A percentile compares a stretch with the other conserved stretches of the same genome.
These are phyloP conservation scores for Folsomia manolachei DNA, from an alignment of 2,888 invertebrate genomes.

Conservation along the genomic window DNA sequence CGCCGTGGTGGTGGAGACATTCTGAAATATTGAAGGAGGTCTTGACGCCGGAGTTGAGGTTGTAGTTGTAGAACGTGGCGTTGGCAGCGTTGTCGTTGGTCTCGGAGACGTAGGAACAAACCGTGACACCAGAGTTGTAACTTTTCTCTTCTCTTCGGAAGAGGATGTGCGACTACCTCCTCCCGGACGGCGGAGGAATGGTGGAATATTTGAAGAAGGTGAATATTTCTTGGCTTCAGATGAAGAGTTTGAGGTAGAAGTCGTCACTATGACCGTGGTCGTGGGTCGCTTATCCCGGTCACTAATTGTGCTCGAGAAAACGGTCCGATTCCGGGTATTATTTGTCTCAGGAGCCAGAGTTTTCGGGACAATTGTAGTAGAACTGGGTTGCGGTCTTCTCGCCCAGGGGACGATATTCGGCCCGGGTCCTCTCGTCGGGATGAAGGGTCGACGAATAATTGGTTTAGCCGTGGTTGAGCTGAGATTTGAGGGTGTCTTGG, in stretches of 20 bases:
- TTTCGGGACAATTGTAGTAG: not conserved
- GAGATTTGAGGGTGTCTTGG: not conserved
- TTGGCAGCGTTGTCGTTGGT: not conserved
- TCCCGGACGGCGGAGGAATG: not conserved
- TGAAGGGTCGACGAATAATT: conserved; percentile 42
- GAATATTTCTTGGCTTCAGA: not conserved
- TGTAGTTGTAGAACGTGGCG: not conserved
- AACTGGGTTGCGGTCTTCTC: conserved; percentile 24
- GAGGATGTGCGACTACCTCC: not conserved
- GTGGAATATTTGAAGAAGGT: not conserved
- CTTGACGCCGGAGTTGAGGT: not conserved
- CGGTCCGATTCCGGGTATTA: too few species aligned
- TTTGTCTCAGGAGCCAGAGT: not conserved
- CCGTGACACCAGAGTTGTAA: not conserved
- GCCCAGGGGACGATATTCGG: conserved; percentile 43
- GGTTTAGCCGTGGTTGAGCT: conserved; percentile 2
- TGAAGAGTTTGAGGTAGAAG: not conserved
- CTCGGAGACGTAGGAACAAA: not conserved
- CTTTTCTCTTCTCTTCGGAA: not conserved
- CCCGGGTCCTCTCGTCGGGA: conserved; percentile 40
- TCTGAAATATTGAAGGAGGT: not conserved
- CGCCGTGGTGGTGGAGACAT: not conserved
- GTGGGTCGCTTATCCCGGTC: not conserved
- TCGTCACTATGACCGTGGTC: not conserved
- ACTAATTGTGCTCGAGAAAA: too few species aligned